phyloP scores from a whole-genome alignment of 2,888 invertebrate species.

The Siphlonurus alternatus region DNA sequence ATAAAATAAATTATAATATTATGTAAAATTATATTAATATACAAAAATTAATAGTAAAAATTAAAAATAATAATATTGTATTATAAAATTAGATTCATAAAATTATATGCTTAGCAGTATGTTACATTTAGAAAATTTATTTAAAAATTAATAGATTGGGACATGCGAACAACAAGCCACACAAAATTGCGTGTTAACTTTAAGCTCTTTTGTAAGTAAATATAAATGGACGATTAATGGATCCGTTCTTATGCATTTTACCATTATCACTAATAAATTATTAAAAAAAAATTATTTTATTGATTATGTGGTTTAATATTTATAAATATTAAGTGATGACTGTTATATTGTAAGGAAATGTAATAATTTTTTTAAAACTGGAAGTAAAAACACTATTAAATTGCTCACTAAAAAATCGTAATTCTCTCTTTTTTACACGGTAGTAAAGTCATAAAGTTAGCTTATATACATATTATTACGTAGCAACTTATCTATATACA shows the following conservation, averaged over 20 bases:
- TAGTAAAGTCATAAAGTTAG: not conserved
- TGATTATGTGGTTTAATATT: not conserved
- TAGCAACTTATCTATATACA: not conserved
- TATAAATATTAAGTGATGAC: not conserved
- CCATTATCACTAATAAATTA: too few relatives aligned
- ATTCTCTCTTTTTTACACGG: not conserved
- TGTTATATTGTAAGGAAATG: not conserved
- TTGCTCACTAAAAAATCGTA: not conserved
- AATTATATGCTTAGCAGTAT: not conserved
- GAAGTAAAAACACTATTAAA: not conserved
- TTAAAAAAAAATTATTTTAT: not conserved
- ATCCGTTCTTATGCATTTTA: too few relatives aligned
- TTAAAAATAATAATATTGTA: not conserved
- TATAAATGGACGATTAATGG: too few relatives aligned
- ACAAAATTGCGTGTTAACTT: too few relatives aligned
- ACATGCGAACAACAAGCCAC: too few relatives aligned
- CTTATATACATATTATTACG: not conserved
- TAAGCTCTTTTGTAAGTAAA: too few relatives aligned
- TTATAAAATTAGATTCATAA: not conserved
- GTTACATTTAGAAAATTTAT: too few relatives aligned
- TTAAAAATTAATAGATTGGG: too few relatives aligned
- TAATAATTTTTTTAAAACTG: not conserved
- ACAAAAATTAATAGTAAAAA: not conserved
- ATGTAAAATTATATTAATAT: not conserved
- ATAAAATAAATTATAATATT: not conserved